These are phyloP conservation scores for Arenicola marina DNA, from an alignment of 2,888 invertebrate genomes.

Conservation along the genomic window DNA sequence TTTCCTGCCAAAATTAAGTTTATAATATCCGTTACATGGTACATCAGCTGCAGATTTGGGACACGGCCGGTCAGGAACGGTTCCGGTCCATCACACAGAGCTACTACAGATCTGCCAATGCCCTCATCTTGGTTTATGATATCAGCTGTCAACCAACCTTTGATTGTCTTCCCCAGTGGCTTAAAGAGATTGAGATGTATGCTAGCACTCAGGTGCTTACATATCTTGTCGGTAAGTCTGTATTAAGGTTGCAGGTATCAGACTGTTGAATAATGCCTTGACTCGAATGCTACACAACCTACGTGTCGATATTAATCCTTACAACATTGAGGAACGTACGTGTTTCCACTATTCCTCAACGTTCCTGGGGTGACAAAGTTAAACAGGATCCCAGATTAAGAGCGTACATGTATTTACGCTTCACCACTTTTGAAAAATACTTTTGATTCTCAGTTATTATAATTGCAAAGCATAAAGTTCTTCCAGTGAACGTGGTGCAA, in stretches of 20 bases:
- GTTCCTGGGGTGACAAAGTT: too few species aligned
- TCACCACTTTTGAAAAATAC: too few species aligned
- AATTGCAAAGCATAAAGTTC: too few species aligned
- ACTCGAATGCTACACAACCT: too few species aligned
- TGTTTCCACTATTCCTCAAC: too few species aligned
- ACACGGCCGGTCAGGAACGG: constrained; percentile 93
- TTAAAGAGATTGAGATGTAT: constrained; percentile 96
- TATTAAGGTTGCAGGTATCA: not conserved
- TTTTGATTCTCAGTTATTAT: too few species aligned
- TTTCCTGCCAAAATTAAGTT: not conserved
- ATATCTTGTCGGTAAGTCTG: constrained; percentile 83
- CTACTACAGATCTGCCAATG: constrained; percentile 96
- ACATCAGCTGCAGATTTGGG: constrained; percentile 94
- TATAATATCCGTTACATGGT: too few species aligned
- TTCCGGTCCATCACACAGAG: constrained; percentile 98
- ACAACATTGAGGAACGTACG: too few species aligned
- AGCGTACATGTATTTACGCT: too few species aligned
- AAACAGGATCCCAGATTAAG: too few species aligned
- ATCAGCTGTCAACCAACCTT: constrained; percentile 97
- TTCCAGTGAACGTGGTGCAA: too few species aligned
- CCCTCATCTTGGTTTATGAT: constrained; percentile 94
- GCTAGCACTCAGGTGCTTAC: constrained; percentile 92
- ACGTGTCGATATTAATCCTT: too few species aligned
- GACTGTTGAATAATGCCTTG: not conserved
- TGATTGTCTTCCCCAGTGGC: constrained; percentile 95